A percentile compares a stretch with the other conserved stretches of the same genome.
Conservation (phyloP, 1,140 invertebrate species). For the Parapsyche elsis region DNA sequence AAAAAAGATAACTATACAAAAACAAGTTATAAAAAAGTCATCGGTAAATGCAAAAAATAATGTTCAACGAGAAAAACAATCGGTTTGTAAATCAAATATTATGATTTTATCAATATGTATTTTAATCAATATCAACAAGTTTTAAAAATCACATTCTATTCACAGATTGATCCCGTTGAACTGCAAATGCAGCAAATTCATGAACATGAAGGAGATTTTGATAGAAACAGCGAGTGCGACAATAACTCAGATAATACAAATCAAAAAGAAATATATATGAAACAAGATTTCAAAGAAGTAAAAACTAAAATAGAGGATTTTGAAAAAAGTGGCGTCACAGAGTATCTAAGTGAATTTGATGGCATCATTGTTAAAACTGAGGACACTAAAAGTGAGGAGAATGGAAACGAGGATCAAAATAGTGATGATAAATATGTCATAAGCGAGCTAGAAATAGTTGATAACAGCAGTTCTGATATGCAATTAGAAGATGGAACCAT, state of each 20-base stretch:
- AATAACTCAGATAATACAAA: constrained; percentile 32
- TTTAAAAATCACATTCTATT: not conserved
- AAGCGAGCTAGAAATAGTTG: constrained; percentile 50
- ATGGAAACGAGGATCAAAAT: not conserved
- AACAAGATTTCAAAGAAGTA: not conserved
- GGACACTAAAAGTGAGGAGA: not conserved
- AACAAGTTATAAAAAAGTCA: constrained; percentile 40
- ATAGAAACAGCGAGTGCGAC: constrained; percentile 46
- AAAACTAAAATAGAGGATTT: not conserved
- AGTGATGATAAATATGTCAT: constrained; percentile 41
- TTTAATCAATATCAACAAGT: no score
- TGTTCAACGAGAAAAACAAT: not conserved
- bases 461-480: constrained; percentile 38
- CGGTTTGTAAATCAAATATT: not conserved
- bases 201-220: constrained; percentile 7
- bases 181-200: constrained; percentile 29
- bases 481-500: constrained; percentile 49
- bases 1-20: constrained; percentile 50
- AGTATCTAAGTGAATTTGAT: constrained; percentile 37
- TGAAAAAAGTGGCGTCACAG: not conserved
- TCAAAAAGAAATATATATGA: not conserved
- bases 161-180: not conserved
- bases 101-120: not conserved
- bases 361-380: constrained; percentile 36
- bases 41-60: not conserved